Conservation (phyloP, 1,140 invertebrate genomes). For the Megathymus violae region DNA sequence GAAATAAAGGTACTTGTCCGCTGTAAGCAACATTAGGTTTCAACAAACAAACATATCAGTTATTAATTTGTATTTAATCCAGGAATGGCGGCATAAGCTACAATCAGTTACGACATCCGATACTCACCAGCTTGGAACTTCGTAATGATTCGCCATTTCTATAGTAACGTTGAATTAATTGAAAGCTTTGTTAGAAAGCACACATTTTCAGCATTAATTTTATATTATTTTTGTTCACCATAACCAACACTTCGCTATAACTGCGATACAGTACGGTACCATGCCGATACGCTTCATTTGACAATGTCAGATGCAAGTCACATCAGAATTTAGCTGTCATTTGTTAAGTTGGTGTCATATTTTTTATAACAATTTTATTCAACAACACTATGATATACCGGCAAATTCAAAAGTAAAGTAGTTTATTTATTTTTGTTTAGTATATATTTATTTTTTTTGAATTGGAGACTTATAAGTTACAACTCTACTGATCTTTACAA, state of each 20-base stretch:
- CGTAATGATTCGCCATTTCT: constrained; percentile 92
- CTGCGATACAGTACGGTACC: no score
- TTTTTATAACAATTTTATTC: no score
- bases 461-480: no score
- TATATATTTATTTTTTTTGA: no score
- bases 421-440: no score
- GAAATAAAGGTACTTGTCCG: no score
- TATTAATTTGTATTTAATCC: constrained; percentile 15
- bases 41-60: not conserved
- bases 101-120: constrained; percentile 4
- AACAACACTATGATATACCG: no score
- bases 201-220: constrained; percentile 7
- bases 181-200: not conserved
- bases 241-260: not conserved
- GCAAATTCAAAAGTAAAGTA: no score
- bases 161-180: constrained; percentile 9
- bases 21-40: no score
- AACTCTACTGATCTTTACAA: no score
- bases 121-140: constrained; percentile 92
- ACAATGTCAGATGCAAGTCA: not conserved
- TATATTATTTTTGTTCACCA: constrained; percentile 11
- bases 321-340: no score
- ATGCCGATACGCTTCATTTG: constrained; percentile 6
- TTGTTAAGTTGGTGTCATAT: no score
- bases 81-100: constrained; percentile 40